Percentiles rank a stretch among this genome's conserved stretches.
phyloP scores from a whole-genome alignment of 2,797 vertebrate species.

The Cirrhinus mrigala region DNA sequence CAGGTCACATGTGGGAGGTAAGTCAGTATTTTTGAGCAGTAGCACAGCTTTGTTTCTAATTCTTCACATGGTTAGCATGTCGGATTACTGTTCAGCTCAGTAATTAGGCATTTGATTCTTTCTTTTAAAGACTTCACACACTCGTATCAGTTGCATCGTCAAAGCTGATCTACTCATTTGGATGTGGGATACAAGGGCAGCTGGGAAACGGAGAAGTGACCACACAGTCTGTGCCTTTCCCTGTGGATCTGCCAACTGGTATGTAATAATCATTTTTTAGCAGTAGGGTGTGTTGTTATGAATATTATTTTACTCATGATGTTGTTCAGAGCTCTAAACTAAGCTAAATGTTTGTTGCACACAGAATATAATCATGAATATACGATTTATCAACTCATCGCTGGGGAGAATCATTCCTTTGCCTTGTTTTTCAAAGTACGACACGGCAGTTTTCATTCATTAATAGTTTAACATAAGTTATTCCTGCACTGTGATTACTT shows the following conservation, averaged over 20 bases:
- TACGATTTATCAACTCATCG: conserved; percentile 59
- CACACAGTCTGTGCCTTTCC: conserved; percentile 77
- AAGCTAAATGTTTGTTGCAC: neutral
- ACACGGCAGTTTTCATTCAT: neutral
- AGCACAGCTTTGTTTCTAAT: neutral
- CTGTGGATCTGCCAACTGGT: conserved; percentile 69
- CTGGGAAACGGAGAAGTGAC: conserved; percentile 69
- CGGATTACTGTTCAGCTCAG: neutral
- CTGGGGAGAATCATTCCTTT: conserved; percentile 73
- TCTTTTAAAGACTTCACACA: conserved; percentile 70
- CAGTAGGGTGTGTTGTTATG: neutral
- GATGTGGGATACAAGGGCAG: conserved; percentile 75
- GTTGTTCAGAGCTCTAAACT: neutral
- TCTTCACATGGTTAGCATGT: no score
- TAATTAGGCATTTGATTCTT: neutral
- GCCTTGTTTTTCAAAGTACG: conserved; percentile 45
- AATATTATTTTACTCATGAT: neutral
- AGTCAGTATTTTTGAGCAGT: neutral
- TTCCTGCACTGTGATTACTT: neutral
- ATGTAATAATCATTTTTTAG: neutral
- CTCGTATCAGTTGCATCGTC: conserved; percentile 75
- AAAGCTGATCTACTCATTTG: conserved; percentile 82
- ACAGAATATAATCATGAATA: conserved; percentile 41
- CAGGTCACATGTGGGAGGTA: neutral
- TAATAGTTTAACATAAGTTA: neutral